A percentile compares a stretch with the other conserved stretches of the same genome.
Conservation (phyloP, 2,888 invertebrate species). For the Nomada fucata region DNA sequence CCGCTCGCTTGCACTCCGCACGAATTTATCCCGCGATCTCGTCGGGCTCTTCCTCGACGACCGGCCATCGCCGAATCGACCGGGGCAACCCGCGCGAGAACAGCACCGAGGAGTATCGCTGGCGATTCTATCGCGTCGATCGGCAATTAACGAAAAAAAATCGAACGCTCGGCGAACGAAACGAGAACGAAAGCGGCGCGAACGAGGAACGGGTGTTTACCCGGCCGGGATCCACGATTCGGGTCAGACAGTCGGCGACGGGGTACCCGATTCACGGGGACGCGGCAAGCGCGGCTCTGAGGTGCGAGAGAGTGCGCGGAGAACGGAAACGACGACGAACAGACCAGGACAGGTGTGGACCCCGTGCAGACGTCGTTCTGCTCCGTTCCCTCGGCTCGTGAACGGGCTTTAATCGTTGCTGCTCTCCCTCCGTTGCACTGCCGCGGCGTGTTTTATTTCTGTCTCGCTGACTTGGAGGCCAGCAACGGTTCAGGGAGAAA, state of each 20-base stretch:
- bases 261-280: slow-evolving; percentile 59
- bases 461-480: slow-evolving; percentile 26
- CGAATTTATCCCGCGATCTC: too few species aligned
- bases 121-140: too few species aligned
- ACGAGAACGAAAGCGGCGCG: slow-evolving; percentile 50
- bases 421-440: slow-evolving; percentile 64
- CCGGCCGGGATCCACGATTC: slow-evolving; percentile 29
- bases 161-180: neutral
- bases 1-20: too few species aligned
- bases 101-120: too few species aligned
- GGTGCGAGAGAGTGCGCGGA: slow-evolving; percentile 37
- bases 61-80: too few species aligned
- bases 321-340: slow-evolving; percentile 71
- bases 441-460: slow-evolving; percentile 63
- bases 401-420: slow-evolving; percentile 69
- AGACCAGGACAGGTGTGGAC: slow-evolving; percentile 70
- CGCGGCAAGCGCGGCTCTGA: neutral
- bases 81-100: too few species aligned
- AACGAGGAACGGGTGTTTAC: slow-evolving; percentile 54
- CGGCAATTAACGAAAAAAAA: too few species aligned
- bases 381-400: slow-evolving; percentile 52
- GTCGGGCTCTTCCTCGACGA: too few species aligned
- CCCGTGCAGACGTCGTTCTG: slow-evolving; percentile 54
- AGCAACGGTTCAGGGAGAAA: slow-evolving; percentile 8
- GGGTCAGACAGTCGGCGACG: slow-evolving; percentile 47